Conservation (phyloP, 1,140 invertebrate genomes). For the Coenobita brevimanus region DNA sequence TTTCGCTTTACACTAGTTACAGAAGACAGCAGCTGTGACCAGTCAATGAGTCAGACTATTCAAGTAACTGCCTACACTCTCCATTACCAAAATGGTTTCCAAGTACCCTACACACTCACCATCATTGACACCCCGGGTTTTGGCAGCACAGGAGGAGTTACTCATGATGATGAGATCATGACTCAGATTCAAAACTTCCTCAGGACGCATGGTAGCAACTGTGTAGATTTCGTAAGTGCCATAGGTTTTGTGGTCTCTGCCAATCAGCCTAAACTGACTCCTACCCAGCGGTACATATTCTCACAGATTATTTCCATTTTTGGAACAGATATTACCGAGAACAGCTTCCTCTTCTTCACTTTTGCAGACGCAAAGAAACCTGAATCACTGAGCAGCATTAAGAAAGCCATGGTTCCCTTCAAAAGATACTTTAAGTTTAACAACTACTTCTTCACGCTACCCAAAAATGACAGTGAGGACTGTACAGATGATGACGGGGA, state of each 20-base stretch:
- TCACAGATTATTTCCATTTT: slow-evolving; percentile 30
- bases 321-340: slow-evolving; percentile 14
- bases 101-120: slow-evolving; percentile 22
- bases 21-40: neutral
- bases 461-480: too few species aligned
- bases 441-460: too few species aligned
- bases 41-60: slow-evolving; percentile 13
- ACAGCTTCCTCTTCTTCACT: slow-evolving; percentile 25
- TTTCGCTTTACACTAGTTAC: slow-evolving; percentile 26
- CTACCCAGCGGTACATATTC: slow-evolving; percentile 35
- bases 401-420: too few species aligned
- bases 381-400: too few species aligned
- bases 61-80: slow-evolving; percentile 13
- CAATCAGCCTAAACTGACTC: slow-evolving; percentile 5
- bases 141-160: neutral
- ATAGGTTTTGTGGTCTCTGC: slow-evolving; percentile 28
- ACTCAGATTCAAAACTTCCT: neutral
- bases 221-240: slow-evolving; percentile 12
- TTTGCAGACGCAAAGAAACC: slow-evolving; percentile 35
- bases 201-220: neutral
- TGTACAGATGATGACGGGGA: too few species aligned
- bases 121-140: slow-evolving; percentile 50
- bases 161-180: slow-evolving; percentile 22
- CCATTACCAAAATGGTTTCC: slow-evolving; percentile 5
- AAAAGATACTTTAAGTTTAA: too few species aligned